A percentile compares a stretch with the other conserved stretches of the same genome.
Conservation (phyloP, 2,113 vertebrate genomes). For the Ochotona curzoniae region DNA sequence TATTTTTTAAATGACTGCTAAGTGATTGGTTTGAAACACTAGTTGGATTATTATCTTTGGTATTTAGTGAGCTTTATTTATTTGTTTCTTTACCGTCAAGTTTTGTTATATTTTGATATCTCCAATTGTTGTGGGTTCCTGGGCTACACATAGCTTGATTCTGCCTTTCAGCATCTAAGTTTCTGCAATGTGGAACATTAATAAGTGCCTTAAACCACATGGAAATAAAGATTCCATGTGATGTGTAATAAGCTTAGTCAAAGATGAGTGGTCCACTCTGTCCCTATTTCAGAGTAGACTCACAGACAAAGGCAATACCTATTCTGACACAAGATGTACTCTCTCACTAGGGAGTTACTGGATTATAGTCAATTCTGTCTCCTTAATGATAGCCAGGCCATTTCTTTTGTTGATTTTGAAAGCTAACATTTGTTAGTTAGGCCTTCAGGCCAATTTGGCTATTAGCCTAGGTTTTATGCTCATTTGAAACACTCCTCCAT, state of each 20-base stretch:
- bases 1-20: background rate
- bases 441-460: slow-evolving; percentile 67
- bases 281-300: background rate
- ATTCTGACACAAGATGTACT: slow-evolving; percentile 42
- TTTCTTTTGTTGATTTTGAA: slow-evolving; percentile 70
- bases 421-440: slow-evolving; percentile 68
- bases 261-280: background rate
- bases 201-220: background rate
- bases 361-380: slow-evolving; percentile 60
- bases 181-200: slow-evolving; percentile 4
- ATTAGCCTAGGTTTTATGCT: slow-evolving; percentile 74
- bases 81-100: background rate
- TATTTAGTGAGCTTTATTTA: slow-evolving; percentile 24
- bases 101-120: background rate
- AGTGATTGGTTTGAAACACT: background rate
- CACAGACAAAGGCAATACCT: slow-evolving; percentile 36
- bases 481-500: slow-evolving; percentile 57
- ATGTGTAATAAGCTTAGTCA: slow-evolving; percentile 5
- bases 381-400: slow-evolving; percentile 40
- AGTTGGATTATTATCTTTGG: background rate
- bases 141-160: background rate
- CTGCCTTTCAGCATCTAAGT: background rate
- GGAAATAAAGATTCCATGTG: background rate
- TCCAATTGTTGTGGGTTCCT: background rate
- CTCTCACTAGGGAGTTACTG: slow-evolving; percentile 27